Evolutionary conservation across 2,888 invertebrate species (phyloP).

Genomic region (Tryphoninae sp.): DNA sequence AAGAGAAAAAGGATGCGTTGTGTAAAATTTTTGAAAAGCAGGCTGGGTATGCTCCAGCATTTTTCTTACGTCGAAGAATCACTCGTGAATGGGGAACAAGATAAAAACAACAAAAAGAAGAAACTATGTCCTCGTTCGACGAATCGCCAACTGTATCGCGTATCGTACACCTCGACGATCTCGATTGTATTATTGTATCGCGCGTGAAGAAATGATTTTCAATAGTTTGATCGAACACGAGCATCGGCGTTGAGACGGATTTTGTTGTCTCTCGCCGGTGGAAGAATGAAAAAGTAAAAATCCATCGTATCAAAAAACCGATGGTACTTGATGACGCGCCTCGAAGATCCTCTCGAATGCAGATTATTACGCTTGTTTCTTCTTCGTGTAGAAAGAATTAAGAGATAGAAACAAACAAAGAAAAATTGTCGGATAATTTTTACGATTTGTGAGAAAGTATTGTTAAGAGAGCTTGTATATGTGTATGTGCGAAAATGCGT

Average conservation of each 20-base stretch:
- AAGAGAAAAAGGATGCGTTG: slow-evolving; percentile 1
- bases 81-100: too few relatives aligned
- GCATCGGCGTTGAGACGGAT: too few relatives aligned
- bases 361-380: slow-evolving; percentile 30
- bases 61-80: too few relatives aligned
- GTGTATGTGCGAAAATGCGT: slow-evolving; percentile 36
- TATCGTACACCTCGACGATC: slow-evolving; percentile 12
- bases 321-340: slow-evolving; percentile 18
- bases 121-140: slow-evolving; percentile 12
- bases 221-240: too few relatives aligned
- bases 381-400: slow-evolving; percentile 16
- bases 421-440: slow-evolving; percentile 45
- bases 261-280: too few relatives aligned
- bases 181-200: background rate
- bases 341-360: slow-evolving; percentile 44
- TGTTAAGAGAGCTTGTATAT: slow-evolving; percentile 2
- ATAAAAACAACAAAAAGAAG: background rate
- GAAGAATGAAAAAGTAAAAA: background rate
- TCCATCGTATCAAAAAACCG: background rate
- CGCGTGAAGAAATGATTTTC: background rate
- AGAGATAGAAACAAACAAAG: slow-evolving; percentile 26
- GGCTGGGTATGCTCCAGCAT: too few relatives aligned
- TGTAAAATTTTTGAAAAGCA: too few relatives aligned
- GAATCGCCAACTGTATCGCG: slow-evolving; percentile 47
- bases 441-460: slow-evolving; percentile 21